Percentiles rank a stretch among this genome's conserved stretches.
Conservation (phyloP, 2,888 invertebrate genomes). For the Ophion obscuratus region DNA sequence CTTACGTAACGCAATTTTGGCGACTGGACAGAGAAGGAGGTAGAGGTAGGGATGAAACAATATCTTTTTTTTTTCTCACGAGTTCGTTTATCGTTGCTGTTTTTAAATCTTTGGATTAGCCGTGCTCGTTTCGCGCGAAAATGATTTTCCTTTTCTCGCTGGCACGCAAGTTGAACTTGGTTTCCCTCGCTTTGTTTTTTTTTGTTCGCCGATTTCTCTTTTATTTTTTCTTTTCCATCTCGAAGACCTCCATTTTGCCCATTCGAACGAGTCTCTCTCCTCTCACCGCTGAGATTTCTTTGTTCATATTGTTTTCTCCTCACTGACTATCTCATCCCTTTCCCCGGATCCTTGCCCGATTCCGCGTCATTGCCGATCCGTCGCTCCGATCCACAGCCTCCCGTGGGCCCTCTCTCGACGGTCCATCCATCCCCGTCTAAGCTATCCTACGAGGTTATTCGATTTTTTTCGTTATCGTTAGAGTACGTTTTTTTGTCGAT, state of each 20-base stretch:
- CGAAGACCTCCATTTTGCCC: conserved; percentile 19
- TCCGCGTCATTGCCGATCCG: conserved; percentile 53
- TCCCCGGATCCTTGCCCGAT: conserved; percentile 64
- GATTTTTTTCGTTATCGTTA: conserved; percentile 75
- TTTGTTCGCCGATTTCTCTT: conserved; percentile 14
- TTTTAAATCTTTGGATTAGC: conserved; percentile 26
- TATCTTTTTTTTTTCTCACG: neutral
- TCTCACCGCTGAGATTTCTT: conserved; percentile 6
- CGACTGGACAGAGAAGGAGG: neutral
- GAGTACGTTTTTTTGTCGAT: conserved; percentile 56
- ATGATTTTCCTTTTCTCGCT: conserved; percentile 40
- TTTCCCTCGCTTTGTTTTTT: neutral
- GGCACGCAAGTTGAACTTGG: neutral
- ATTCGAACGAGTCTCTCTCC: conserved; percentile 25
- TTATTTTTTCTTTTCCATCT: conserved; percentile 6
- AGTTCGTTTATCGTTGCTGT: conserved; percentile 2
- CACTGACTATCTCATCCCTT: conserved; percentile 42
- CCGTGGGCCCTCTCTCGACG: conserved; percentile 66
- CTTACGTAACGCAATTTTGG: neutral
- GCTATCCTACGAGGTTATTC: conserved; percentile 81
- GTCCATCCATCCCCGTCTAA: conserved; percentile 79
- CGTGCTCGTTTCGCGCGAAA: conserved; percentile 10
- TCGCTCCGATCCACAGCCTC: conserved; percentile 65
- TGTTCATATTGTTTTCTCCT: conserved; percentile 27
- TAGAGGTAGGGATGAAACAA: neutral